Evolutionary conservation across 2,797 vertebrate genomes (phyloP).

Genomic region (Tolypeutes matacus): DNA sequence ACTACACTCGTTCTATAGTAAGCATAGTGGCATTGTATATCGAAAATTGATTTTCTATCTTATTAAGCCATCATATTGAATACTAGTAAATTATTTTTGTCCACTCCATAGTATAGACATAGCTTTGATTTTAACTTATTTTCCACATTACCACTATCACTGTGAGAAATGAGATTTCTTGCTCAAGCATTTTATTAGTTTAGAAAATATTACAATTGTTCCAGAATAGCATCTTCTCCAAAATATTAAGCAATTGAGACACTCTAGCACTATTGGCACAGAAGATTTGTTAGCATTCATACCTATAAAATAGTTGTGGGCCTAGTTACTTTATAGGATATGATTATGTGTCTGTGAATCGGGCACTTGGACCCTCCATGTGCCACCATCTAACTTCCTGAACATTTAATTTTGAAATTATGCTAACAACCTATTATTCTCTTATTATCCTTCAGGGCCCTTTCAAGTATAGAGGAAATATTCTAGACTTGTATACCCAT

Average conservation of each 20-base stretch:
- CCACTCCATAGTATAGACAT: neutral
- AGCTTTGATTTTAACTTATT: neutral
- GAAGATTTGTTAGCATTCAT: neutral
- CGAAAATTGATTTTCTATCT: neutral
- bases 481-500: constrained; percentile 30
- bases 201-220: constrained; percentile 27
- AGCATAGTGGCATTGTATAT: neutral
- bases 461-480: constrained; percentile 25
- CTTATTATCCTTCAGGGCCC: neutral
- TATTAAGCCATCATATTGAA: neutral
- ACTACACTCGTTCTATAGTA: neutral
- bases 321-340: neutral
- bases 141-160: neutral
- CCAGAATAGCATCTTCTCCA: neutral
- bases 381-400: neutral
- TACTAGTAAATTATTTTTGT: neutral
- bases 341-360: neutral
- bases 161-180: neutral
- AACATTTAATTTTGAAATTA: constrained; percentile 55
- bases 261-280: neutral
- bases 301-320: neutral
- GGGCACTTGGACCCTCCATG: neutral
- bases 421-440: constrained; percentile 33
- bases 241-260: neutral
- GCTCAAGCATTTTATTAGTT: neutral